Evolutionary conservation across 2,113 vertebrate species (phyloP).

Genomic region (Romanogobio albipinnatus): DNA sequence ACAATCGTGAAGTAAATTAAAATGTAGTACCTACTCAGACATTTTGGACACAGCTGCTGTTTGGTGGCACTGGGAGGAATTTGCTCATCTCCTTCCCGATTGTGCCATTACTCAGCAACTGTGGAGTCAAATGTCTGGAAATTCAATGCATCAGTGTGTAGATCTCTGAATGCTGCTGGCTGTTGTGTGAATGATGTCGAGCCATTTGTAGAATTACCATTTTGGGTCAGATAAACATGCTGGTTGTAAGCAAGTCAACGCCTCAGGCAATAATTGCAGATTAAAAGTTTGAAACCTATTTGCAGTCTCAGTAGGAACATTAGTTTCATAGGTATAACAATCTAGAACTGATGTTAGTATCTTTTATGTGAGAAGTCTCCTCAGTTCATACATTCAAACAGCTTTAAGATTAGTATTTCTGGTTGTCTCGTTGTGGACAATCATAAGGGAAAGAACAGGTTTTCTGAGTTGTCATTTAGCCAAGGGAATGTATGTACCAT

Average conservation of each 20-base stretch:
- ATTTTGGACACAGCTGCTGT: no score
- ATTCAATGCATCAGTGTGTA: neutral
- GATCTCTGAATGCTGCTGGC: slow-evolving; percentile 3
- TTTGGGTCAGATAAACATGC: slow-evolving; percentile 21
- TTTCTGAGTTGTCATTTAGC: slow-evolving; percentile 35
- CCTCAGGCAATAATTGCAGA: neutral
- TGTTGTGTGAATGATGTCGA: slow-evolving; percentile 32
- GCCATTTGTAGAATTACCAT: slow-evolving; percentile 19
- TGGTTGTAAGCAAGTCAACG: neutral
- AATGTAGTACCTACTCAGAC: no score
- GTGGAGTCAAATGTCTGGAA: slow-evolving; percentile 2
- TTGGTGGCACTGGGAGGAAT: neutral
- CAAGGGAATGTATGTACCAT: slow-evolving; percentile 30
- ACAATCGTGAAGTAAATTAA: no score
- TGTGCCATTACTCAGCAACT: neutral
- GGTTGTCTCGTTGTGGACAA: neutral
- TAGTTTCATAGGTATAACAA: neutral
- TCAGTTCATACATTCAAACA: neutral
- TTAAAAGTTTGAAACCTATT: slow-evolving; percentile 26
- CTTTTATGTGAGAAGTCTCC: neutral
- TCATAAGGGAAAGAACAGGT: slow-evolving; percentile 19
- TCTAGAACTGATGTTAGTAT: neutral
- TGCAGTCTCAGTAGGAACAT: neutral
- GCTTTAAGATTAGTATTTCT: slow-evolving; percentile 44
- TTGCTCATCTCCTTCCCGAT: neutral